Evolutionary conservation across 2,888 invertebrate genomes (phyloP).

Genomic region (Andrena bucephala): DNA sequence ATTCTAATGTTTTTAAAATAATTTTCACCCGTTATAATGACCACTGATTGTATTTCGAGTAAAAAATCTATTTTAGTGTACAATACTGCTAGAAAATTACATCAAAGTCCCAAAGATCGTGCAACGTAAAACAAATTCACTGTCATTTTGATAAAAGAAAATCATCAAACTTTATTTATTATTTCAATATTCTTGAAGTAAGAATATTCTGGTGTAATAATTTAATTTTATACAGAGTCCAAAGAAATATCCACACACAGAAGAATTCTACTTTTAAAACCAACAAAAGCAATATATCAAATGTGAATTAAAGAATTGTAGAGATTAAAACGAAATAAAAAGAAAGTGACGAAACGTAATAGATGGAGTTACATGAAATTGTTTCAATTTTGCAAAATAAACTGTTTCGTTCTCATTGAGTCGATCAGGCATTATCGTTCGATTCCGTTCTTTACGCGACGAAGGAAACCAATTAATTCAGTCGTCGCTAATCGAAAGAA

Average conservation of each 20-base stretch:
- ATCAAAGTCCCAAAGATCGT: no score
- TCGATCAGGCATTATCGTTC: slow-evolving; percentile 12
- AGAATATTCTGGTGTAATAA: no score
- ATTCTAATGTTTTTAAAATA: no score
- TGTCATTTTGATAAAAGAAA: no score
- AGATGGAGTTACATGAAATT: not conserved
- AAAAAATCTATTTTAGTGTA: no score
- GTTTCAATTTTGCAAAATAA: not conserved
- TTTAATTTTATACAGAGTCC: not conserved
- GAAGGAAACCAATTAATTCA: slow-evolving; percentile 3
- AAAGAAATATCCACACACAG: not conserved
- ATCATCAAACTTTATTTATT: no score
- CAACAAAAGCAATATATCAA: not conserved
- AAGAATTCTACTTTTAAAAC: no score
- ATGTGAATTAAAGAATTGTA: not conserved
- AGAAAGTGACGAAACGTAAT: not conserved
- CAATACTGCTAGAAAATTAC: no score
- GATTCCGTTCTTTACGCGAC: not conserved
- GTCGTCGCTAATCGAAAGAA: not conserved
- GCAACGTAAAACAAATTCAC: no score
- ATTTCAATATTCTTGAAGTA: no score
- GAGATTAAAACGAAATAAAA: not conserved
- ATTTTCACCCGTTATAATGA: no score
- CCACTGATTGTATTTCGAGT: no score
- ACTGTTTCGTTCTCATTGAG: not conserved